Percentiles rank a stretch among this genome's conserved stretches.
Conservation (phyloP, 2,888 invertebrate species). For the Theretra japonica region DNA sequence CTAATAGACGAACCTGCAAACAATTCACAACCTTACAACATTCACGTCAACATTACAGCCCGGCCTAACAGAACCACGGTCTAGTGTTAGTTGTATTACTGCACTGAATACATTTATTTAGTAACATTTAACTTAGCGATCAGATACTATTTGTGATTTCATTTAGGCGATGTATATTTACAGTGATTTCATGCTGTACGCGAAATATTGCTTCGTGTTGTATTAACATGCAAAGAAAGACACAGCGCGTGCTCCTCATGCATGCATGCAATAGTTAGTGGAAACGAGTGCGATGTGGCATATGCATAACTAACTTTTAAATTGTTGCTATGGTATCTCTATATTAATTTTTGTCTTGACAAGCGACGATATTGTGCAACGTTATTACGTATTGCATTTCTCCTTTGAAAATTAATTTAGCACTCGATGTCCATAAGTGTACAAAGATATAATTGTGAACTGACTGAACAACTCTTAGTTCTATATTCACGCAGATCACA, state of each 20-base stretch:
- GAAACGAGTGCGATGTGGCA: constrained; percentile 6
- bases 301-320: constrained; percentile 33
- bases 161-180: neutral
- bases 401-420: neutral
- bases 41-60: neutral
- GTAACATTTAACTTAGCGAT: neutral
- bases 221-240: constrained; percentile 14
- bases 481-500: neutral
- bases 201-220: neutral
- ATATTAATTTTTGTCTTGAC: constrained; percentile 29
- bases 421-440: constrained; percentile 8
- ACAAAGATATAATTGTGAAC: neutral
- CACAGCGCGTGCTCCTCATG: constrained; percentile 24
- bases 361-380: constrained; percentile 49
- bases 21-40: neutral
- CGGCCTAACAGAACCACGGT: neutral
- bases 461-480: neutral
- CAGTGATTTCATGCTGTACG: neutral
- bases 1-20: constrained; percentile 82
- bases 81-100: neutral
- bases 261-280: constrained; percentile 20
- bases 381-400: constrained; percentile 31
- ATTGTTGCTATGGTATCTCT: neutral
- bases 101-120: neutral
- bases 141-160: neutral